phyloP scores from a whole-genome alignment of 2,113 vertebrate genomes.

The Scomber scombrus region DNA sequence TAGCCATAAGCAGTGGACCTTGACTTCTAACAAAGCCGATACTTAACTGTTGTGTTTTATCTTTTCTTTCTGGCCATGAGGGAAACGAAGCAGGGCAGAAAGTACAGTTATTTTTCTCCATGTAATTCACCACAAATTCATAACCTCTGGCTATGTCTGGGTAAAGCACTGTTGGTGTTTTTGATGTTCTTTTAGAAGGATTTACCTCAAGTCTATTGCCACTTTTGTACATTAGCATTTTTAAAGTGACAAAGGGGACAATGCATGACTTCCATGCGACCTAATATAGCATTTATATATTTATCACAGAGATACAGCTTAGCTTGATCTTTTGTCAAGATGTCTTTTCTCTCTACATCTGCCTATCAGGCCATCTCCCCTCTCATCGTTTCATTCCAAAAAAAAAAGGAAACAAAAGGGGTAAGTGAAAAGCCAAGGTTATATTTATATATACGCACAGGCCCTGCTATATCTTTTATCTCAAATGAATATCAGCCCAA shows the following conservation, averaged over 20 bases:
- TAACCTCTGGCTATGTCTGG: neutral
- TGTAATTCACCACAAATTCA: neutral
- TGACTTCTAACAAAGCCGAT: slow-evolving; percentile 60
- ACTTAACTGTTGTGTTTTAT: slow-evolving; percentile 24
- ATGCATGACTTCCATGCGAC: slow-evolving; percentile 58
- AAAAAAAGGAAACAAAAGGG: neutral
- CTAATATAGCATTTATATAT: slow-evolving; percentile 75
- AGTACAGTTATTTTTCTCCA: neutral
- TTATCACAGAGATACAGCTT: slow-evolving; percentile 46
- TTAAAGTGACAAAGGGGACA: slow-evolving; percentile 54
- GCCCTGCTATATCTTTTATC: slow-evolving; percentile 53
- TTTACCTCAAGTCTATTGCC: neutral
- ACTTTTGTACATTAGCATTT: slow-evolving; percentile 43
- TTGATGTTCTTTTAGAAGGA: neutral
- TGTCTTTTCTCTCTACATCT: slow-evolving; percentile 66
- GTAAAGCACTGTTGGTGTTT: neutral
- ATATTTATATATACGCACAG: slow-evolving; percentile 60
- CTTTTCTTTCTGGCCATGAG: slow-evolving; percentile 14
- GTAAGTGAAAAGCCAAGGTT: slow-evolving; percentile 61
- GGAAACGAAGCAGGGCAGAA: slow-evolving; percentile 5
- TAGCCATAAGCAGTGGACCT: slow-evolving; percentile 44
- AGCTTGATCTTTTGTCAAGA: slow-evolving; percentile 66
- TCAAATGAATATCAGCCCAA: slow-evolving; percentile 51
- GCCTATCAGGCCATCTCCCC: slow-evolving; percentile 67
- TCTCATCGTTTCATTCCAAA: slow-evolving; percentile 36